Base-by-base conservation (phyloP, 2,888 invertebrate species). In the Terebella lapidaria region DNA sequence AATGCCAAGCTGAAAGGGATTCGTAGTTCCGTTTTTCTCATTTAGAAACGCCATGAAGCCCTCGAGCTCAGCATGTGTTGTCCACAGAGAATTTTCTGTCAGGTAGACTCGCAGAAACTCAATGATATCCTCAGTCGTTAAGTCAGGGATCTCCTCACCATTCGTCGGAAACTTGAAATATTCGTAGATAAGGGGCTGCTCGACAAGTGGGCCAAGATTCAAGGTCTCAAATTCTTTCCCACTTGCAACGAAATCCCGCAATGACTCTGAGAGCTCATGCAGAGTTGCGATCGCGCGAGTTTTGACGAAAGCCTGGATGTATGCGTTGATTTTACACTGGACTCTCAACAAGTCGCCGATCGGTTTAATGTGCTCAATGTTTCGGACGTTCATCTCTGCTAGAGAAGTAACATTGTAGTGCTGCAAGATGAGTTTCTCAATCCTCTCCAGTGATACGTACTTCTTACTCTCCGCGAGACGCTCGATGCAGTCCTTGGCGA, bases 101-200 rank as follows among this genome's bases (percentile, higher is more conserved):
- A 75, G 62, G 57, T 67, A 75, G 46, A 71, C 68, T 3, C 70
- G 59, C 26, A 74, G 63, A 22, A 30, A 27, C 26, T 72, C 70
- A 54, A 75, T 56, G 15, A 78, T 62, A 58, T 75, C 75, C 24
- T 70, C 61, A 3, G 74, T 73, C 1, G 71, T 69, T n/a, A 78
- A 72, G 30, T 74, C 68, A 20, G 72, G 74, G 46, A 76, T 70
- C 24, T 71, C 69, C 24, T 70, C 69, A 53, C 73, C 72, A 56
- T 74, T 72, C 28, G 67, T 64, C 3, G 76, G 75, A 58, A 75
- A 72, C 54, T 73, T 72, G 67, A 78, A 78, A 63, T 69, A 62
- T 28, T 73, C 67, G 53, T 67, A 75, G 15, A 77, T 69, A 1
- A 72, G 55, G 0, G 77, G 77, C 56, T 74, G 69, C 27, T 72